These are phyloP conservation scores for Leptoteleia sp. DNA, from an alignment of 1,140 invertebrate genomes.

Conservation along the genomic window DNA sequence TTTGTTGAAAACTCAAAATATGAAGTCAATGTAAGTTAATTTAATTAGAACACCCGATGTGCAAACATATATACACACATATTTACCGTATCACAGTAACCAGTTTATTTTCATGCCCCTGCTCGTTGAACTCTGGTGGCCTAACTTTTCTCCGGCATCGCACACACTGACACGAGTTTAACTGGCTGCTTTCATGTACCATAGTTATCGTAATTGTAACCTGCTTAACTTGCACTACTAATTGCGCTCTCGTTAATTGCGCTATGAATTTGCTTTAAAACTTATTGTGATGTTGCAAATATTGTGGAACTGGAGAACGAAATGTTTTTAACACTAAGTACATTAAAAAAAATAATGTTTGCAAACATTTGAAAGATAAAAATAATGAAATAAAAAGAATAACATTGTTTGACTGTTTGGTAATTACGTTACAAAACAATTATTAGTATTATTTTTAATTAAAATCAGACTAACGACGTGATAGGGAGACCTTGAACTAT, in stretches of 20 bases:
- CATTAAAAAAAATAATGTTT: too few species aligned
- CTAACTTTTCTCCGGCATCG: constrained; percentile 44
- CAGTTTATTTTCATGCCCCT: constrained; percentile 48
- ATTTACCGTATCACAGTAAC: constrained; percentile 33
- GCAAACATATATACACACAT: constrained; percentile 5
- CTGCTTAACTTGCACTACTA: constrained; percentile 53
- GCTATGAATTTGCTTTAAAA: constrained; percentile 51
- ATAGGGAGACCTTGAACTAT: too few species aligned
- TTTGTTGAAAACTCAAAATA: too few species aligned
- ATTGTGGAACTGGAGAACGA: too few species aligned
- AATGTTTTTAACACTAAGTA: too few species aligned
- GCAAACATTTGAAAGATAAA: too few species aligned
- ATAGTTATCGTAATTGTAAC: constrained; percentile 65
- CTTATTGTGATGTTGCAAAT: constrained; percentile 42
- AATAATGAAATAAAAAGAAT: too few species aligned
- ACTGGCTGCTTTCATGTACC: constrained; percentile 43
- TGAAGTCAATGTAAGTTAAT: too few species aligned
- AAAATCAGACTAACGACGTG: too few species aligned
- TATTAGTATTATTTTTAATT: too few species aligned
- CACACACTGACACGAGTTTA: constrained; percentile 47
- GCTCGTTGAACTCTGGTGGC: constrained; percentile 14
- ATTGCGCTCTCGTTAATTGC: constrained; percentile 39
- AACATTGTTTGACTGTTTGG: too few species aligned
- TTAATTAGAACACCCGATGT: constrained; percentile 36
- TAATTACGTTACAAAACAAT: too few species aligned